Evolutionary conservation across 2,797 vertebrate genomes (phyloP).

Genomic region (Peromyscus attwateri): DNA sequence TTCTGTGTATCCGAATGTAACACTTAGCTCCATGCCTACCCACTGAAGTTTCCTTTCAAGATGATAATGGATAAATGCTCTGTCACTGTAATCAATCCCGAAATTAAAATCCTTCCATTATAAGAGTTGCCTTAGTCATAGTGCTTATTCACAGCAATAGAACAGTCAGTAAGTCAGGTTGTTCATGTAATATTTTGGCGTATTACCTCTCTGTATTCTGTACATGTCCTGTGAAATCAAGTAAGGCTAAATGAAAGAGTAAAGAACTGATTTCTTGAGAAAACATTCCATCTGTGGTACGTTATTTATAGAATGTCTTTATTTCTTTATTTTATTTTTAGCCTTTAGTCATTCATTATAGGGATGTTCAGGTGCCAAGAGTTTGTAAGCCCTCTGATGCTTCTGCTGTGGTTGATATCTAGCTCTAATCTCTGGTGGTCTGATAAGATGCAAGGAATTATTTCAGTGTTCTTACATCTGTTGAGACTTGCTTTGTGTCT

Average conservation of each 20-base stretch:
- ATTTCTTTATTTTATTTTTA: background rate
- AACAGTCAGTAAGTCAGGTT: background rate
- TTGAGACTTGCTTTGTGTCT: too few species aligned
- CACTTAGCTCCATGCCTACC: background rate
- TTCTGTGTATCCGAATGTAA: background rate
- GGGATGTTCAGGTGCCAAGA: background rate
- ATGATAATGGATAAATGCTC: background rate
- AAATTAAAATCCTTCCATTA: background rate
- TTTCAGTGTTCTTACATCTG: too few species aligned
- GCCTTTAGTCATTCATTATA: background rate
- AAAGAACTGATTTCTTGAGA: background rate
- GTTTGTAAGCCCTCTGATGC: background rate
- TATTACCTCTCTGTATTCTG: background rate
- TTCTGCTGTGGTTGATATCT: too few species aligned
- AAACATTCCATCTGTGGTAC: background rate
- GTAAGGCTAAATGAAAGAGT: background rate
- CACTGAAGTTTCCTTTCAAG: background rate
- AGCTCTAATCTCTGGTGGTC: too few species aligned
- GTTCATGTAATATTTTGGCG: background rate
- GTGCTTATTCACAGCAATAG: background rate
- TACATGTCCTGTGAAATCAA: background rate
- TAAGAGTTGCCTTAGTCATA: background rate
- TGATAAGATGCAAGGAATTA: too few species aligned
- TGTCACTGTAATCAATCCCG: background rate
- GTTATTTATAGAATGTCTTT: background rate